These are phyloP conservation scores for Darevskia mixta DNA, from an alignment of 2,797 vertebrate genomes.

Conservation along the genomic window DNA sequence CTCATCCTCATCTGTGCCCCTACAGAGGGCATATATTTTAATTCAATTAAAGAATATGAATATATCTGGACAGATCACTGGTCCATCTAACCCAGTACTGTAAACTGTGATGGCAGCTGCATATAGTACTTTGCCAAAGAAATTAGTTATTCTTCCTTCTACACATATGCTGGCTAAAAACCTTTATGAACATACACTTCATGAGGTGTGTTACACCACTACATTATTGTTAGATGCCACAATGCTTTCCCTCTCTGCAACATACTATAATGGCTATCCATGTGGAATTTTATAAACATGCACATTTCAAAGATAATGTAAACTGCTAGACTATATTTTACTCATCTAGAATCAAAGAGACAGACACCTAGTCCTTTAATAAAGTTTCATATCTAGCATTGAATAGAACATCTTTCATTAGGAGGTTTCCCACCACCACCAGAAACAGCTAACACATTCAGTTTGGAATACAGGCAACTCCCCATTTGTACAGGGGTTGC, in stretches of 20 bases:
- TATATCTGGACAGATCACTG: too few relatives aligned
- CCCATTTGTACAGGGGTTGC: too few relatives aligned
- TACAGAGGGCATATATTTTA: too few relatives aligned
- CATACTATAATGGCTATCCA: too few relatives aligned
- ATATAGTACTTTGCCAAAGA: not conserved
- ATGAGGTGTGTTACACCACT: not conserved
- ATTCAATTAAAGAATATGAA: too few relatives aligned
- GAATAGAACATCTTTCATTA: not conserved
- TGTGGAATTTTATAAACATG: not conserved
- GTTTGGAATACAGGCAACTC: not conserved
- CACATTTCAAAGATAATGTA: not conserved
- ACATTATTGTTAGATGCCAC: not conserved
- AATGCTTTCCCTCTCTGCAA: not conserved
- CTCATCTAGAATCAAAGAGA: not conserved
- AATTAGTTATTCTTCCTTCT: not conserved
- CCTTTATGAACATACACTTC: not conserved
- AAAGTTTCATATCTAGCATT: not conserved
- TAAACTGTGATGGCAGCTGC: not conserved
- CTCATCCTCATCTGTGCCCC: too few relatives aligned
- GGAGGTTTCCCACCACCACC: not conserved
- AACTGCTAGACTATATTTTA: not conserved
- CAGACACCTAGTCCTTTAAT: not conserved
- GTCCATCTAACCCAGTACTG: too few relatives aligned
- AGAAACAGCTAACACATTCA: not conserved
- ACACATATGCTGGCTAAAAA: not conserved